phyloP scores from a whole-genome alignment of 2,797 vertebrate species.

The Poecilia gillii region DNA sequence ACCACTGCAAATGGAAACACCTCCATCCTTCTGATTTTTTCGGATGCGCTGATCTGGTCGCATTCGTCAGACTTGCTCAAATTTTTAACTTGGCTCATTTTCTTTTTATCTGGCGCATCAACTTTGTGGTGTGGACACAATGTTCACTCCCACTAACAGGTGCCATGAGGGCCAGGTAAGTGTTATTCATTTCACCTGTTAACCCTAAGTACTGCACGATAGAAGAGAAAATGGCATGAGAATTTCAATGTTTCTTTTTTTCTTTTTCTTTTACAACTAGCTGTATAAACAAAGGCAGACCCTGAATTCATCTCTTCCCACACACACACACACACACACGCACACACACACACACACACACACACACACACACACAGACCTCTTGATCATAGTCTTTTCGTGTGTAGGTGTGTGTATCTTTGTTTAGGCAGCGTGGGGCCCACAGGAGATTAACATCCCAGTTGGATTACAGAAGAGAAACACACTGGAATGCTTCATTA shows the following conservation, averaged over 20 bases:
- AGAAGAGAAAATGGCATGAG: not conserved
- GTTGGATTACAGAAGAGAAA: conserved; percentile 54
- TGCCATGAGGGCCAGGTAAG: not conserved
- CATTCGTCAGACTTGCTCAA: not conserved
- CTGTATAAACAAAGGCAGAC: conserved; percentile 37
- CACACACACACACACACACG: conserved; percentile 16
- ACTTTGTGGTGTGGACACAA: not conserved
- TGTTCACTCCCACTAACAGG: not conserved
- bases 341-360: conserved; percentile 25
- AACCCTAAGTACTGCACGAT: not conserved
- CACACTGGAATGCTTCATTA: conserved; percentile 63
- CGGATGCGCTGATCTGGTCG: not conserved
- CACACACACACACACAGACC: conserved; percentile 12
- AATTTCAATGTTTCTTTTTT: conserved; percentile 8
- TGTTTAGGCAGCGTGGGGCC: conserved; percentile 43
- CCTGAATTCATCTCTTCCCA: conserved; percentile 46
- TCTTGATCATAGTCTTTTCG: conserved; percentile 35
- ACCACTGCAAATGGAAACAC: not conserved
- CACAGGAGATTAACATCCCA: conserved; percentile 60
- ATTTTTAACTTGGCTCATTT: not conserved
- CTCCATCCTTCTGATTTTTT: too few relatives aligned
- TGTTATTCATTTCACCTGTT: not conserved
- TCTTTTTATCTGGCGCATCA: not conserved
- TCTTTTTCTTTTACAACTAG: conserved; percentile 29
- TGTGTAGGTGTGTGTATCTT: conserved; percentile 43